phyloP scores from a whole-genome alignment of 2,113 vertebrate genomes.

The Rostratula benghalensis region DNA sequence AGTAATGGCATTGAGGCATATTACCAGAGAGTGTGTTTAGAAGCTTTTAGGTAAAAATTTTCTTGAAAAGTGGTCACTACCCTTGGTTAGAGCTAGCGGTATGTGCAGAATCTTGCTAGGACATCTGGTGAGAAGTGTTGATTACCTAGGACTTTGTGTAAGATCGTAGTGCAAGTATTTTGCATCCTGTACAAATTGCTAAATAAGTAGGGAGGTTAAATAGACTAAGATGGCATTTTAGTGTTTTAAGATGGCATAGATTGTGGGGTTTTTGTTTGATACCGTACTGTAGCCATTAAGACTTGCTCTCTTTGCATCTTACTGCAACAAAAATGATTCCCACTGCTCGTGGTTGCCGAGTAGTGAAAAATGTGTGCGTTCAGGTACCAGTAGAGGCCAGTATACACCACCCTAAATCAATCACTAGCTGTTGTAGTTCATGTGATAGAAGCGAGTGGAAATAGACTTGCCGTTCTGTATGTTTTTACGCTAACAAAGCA shows the following conservation, averaged over 20 bases:
- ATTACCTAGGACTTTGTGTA: not conserved
- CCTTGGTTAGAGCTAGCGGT: not conserved
- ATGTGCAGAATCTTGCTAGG: not conserved
- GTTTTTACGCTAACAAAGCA: slow-evolving; percentile 61
- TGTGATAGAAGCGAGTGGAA: slow-evolving; percentile 35
- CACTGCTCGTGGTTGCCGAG: not conserved
- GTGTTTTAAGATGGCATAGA: not conserved
- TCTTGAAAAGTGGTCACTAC: not conserved
- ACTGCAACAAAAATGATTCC: not conserved
- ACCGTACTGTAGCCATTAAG: slow-evolving; percentile 30
- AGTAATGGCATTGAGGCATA: not conserved
- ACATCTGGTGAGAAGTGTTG: not conserved
- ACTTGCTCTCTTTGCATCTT: slow-evolving; percentile 47
- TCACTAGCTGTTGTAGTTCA: not conserved
- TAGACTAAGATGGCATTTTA: not conserved
- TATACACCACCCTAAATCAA: slow-evolving; percentile 49
- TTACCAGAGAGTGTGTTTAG: slow-evolving; percentile 23
- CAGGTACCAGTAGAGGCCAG: slow-evolving; percentile 66
- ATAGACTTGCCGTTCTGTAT: slow-evolving; percentile 27
- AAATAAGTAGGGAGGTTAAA: slow-evolving; percentile 12
- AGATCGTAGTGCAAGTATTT: not conserved
- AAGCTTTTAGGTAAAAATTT: not conserved
- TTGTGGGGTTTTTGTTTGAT: not conserved
- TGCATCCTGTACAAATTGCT: not conserved
- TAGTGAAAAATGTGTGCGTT: not conserved